A percentile compares a stretch with the other conserved stretches of the same genome.
phyloP scores from a whole-genome alignment of 2,113 vertebrate genomes.

The Scophthalmus maximus region DNA sequence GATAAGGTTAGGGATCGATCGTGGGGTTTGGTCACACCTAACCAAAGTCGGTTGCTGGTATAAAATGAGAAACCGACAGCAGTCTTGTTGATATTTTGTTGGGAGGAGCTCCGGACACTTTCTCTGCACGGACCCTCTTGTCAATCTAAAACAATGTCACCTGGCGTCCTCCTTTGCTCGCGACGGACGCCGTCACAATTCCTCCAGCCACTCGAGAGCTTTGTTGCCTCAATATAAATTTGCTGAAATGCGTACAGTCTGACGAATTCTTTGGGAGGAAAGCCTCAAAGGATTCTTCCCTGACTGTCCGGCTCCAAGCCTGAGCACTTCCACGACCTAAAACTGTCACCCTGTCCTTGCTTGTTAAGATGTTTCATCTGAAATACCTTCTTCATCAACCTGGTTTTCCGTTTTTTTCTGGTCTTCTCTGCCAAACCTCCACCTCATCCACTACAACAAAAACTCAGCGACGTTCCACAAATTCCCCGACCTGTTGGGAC shows the following conservation, averaged over 20 bases:
- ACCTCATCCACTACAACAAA: too few relatives aligned
- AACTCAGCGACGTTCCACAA: too few relatives aligned
- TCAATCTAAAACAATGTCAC: too few relatives aligned
- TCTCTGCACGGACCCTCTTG: too few relatives aligned
- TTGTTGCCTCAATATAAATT: not conserved
- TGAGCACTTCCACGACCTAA: conserved; percentile 11
- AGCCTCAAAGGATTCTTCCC: not conserved
- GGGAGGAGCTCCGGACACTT: too few relatives aligned
- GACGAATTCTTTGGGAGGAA: conserved; percentile 2
- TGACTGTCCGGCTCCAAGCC: conserved; percentile 20
- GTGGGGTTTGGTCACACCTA: too few relatives aligned
- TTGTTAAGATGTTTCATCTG: conserved; percentile 6
- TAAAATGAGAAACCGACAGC: too few relatives aligned
- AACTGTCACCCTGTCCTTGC: conserved; percentile 41
- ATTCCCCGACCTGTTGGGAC: not conserved
- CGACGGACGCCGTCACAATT: too few relatives aligned
- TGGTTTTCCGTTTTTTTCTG: not conserved
- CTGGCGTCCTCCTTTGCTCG: too few relatives aligned
- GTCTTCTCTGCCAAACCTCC: not conserved
- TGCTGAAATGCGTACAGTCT: conserved; percentile 15
- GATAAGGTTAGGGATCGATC: too few relatives aligned
- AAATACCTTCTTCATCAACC: not conserved
- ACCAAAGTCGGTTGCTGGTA: too few relatives aligned
- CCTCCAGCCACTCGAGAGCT: not conserved
- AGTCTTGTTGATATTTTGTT: too few relatives aligned